Evolutionary conservation across 2,888 invertebrate genomes (phyloP).

Genomic region (Cosmopolites sordidus): DNA sequence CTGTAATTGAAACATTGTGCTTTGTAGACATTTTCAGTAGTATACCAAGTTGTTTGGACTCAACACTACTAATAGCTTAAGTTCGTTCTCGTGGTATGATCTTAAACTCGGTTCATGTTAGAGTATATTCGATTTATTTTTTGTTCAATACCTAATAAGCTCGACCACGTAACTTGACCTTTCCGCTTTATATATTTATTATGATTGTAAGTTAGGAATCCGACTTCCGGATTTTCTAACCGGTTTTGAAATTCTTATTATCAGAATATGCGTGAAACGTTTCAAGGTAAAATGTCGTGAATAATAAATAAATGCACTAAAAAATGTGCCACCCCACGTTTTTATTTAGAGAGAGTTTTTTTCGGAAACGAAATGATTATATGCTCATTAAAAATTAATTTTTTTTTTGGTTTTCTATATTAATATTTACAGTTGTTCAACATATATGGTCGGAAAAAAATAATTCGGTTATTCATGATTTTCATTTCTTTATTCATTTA

Average conservation of each 20-base stretch:
- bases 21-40: too few relatives aligned
- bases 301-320: not conserved
- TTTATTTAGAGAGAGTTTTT: not conserved
- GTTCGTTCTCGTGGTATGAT: too few relatives aligned
- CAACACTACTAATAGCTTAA: too few relatives aligned
- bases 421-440: too few relatives aligned
- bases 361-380: not conserved
- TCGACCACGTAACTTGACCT: slow-evolving; percentile 16
- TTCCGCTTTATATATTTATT: slow-evolving; percentile 23
- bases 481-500: too few relatives aligned
- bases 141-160: slow-evolving; percentile 11
- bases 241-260: slow-evolving; percentile 7
- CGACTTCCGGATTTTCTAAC: slow-evolving; percentile 14
- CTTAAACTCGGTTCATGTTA: not conserved
- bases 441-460: too few relatives aligned
- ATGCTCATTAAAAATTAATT: not conserved
- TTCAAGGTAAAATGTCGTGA: slow-evolving; percentile 1
- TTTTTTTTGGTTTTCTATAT: too few relatives aligned
- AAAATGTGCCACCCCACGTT: not conserved
- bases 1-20: too few relatives aligned
- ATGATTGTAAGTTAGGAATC: slow-evolving; percentile 14
- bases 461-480: too few relatives aligned
- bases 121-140: too few relatives aligned
- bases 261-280: slow-evolving; percentile 15
- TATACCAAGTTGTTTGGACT: too few relatives aligned